Conservation (phyloP, 2,113 vertebrate species). For the Pomatorhinus ruficollis region DNA sequence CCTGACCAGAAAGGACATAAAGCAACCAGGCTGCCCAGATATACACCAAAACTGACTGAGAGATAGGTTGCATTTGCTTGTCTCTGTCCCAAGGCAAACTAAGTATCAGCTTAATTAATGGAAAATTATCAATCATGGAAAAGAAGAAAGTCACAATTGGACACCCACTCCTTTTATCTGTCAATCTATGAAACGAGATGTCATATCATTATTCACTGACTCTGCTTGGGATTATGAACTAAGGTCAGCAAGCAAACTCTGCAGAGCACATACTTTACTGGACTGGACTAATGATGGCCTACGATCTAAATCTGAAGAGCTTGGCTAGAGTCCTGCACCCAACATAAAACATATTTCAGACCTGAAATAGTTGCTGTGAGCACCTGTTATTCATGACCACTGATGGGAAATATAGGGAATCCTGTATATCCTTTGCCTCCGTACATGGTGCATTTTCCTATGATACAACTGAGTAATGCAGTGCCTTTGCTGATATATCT, state of each 20-base stretch:
- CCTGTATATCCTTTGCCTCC: background rate
- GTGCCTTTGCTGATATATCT: background rate
- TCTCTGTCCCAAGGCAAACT: background rate
- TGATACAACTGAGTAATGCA: background rate
- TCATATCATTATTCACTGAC: background rate
- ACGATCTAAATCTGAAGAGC: background rate
- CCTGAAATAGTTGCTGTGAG: background rate
- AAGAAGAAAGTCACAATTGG: background rate
- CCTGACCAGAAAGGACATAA: background rate
- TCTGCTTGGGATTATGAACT: background rate
- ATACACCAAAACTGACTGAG: background rate
- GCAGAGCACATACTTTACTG: background rate
- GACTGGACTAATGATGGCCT: background rate
- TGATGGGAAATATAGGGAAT: background rate
- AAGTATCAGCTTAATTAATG: background rate
- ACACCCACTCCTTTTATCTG: background rate
- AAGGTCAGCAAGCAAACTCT: background rate
- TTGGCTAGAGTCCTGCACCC: background rate
- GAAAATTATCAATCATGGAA: background rate
- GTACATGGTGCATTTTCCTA: background rate
- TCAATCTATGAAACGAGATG: background rate
- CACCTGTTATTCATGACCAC: background rate
- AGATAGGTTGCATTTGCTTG: background rate
- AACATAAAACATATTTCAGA: background rate
- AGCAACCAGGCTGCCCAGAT: background rate